Base-by-base conservation (phyloP, 64 coral and sea anemone species). In the Dendrophyllia cribrosa region DNA sequence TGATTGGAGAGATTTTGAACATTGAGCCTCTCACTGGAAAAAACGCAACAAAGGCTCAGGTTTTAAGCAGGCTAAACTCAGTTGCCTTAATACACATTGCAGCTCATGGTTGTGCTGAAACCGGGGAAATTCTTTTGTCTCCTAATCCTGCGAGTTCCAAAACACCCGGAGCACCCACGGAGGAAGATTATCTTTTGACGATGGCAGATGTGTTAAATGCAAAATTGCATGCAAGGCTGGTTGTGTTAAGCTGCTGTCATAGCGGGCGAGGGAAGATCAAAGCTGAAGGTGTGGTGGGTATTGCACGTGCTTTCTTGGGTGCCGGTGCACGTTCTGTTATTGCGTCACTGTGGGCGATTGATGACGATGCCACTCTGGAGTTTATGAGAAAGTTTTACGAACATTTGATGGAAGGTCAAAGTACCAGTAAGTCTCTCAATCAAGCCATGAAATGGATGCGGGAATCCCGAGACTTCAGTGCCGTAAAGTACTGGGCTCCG, bases 341-440 rank as follows among this genome's bases (percentile, higher is more conserved):
- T 52, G 83, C 65, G 43, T 51, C 78, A 13, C 52, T 86, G 65
- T 86, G 83, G 83, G 63, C 34, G 14, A 50, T 71, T 22, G 67
- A 59, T 6, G 85, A 72, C 70, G 17, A 72, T 17, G 85, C 68
- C 8, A 87, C 85, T 6, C 49, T n/a, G 46, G 47, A 3, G 7
- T 87, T 87, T 25, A 87, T 87, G 85, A n/a, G 7, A 49, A 52
- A 73, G 1, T 87, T 87, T 73, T 87, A 87, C 52, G 16, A 20
- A 9, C 85, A 87, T 22, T 34, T 87, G 10, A 72, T 13, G 4
- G n/a, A 14, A 53, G 85, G 68, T 16, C 15, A 74, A 67, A 87
- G 85, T 5, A 51, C 85, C 8, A 56, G 53, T 56, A 12, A 56
- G 53, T 56, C 53, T 12, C 53, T 56, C 53, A 56, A 5, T 6